Evolutionary conservation across 2,888 invertebrate genomes (phyloP), one percentile per base, ranked within the genome.

Genomic region (Eupithecia centaureata): DNA sequence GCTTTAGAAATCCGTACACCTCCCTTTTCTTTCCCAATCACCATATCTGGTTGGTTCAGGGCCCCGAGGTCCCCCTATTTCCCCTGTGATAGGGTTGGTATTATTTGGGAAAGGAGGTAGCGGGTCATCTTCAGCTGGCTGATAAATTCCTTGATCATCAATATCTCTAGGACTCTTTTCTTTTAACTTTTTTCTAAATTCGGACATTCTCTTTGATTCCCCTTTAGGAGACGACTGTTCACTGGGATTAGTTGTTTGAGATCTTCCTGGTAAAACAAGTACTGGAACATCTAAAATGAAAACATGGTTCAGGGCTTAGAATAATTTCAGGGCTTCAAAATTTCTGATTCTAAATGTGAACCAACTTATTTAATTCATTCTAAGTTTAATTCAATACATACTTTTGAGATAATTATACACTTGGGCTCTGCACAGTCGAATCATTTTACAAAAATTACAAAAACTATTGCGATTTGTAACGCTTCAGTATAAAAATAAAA

Each of bases 21-120:
- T 94, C 70, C 99, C 99, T 85, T 99, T 99, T 76, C 99, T 95
- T 87, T 99, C 99, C 99, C 99, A 99, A 91, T 99, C 99, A 1
- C 99, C 99, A 91, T 98, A 99, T 77, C 99, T 95, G 13, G 99
- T 99, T 10, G 99, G 99, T 93, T 99, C 99, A 0, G 99, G 99
- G 5, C 99, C 99, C 78, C 95, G 94, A 0, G 99, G 99, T 0
- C 99, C 99, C 42, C 98, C 98, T 67, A 98, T 92, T 94, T 99
- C 99, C 13, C 99, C 99, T 7, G 99, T 99, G 67, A 95, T 82
- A 5, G 99, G 99, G 91, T 99, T 99, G 1, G 94, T 95, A 82
- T 97, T 95, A 82, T 98, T 95, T 15, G 99, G 98, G 95, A 96
- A 98, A 2, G 97, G 94, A 77, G 95, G 94, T 28, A 98, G 89